Evolutionary conservation across 2,113 vertebrate species (phyloP).

Genomic region (Siphamia tubifer): DNA sequence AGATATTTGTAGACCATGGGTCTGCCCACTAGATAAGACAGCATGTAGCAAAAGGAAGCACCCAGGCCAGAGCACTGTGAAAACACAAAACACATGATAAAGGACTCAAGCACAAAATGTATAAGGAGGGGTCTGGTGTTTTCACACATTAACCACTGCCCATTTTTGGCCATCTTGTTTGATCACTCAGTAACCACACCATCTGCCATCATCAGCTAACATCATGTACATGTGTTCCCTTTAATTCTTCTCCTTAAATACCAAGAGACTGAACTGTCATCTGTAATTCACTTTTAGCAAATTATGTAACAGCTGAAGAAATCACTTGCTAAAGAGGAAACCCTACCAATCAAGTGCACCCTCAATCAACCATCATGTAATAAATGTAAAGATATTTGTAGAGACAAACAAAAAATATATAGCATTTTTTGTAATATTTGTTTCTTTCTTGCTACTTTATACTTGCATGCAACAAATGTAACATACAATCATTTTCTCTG

Average conservation of each 20-base stretch:
- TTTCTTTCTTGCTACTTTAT: too few species aligned
- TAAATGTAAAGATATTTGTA: too few species aligned
- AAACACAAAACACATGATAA: slow-evolving; percentile 25
- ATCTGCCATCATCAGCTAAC: too few species aligned
- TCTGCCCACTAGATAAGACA: slow-evolving; percentile 95
- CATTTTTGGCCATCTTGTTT: background rate
- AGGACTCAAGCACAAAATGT: background rate
- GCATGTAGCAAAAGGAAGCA: slow-evolving; percentile 96
- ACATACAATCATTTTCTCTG: too few species aligned
- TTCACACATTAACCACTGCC: background rate
- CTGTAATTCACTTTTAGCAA: background rate
- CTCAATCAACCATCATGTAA: background rate
- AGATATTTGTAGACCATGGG: slow-evolving; percentile 97
- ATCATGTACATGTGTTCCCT: too few species aligned
- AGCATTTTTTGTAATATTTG: too few species aligned
- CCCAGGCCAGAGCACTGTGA: slow-evolving; percentile 94
- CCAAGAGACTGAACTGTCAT: background rate
- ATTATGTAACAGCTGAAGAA: background rate
- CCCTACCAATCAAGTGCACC: background rate
- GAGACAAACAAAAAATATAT: too few species aligned
- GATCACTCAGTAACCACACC: too few species aligned
- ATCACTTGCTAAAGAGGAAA: background rate
- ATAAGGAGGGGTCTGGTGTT: background rate
- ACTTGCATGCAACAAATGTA: too few species aligned
- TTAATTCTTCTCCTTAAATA: background rate